Conservation (phyloP, 2,797 vertebrate genomes). For the Coranthus polyacanthus region DNA sequence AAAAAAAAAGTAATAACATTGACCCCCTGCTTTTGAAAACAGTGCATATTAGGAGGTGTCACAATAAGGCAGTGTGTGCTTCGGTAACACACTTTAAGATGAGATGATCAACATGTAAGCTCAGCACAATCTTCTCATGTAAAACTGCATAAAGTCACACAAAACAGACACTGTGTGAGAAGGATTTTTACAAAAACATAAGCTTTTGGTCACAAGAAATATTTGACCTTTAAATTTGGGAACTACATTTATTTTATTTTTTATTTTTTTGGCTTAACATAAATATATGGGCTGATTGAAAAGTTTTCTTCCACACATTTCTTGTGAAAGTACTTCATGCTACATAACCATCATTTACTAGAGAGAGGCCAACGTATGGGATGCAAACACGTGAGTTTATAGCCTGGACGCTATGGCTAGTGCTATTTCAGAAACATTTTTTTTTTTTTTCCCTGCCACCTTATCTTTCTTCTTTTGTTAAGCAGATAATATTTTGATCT, state of each 20-base stretch:
- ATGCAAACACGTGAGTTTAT: constrained; percentile 12
- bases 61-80: constrained; percentile 63
- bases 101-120: constrained; percentile 70
- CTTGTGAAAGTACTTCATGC: constrained; percentile 21
- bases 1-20: constrained; percentile 49
- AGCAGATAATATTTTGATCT: constrained; percentile 5
- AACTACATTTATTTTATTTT: too few species aligned
- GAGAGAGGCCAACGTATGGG: constrained; percentile 19
- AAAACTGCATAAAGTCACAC: constrained; percentile 29
- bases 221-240: neutral
- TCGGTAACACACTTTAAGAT: constrained; percentile 57
- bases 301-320: too few species aligned
- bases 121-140: too few species aligned
- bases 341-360: constrained; percentile 4
- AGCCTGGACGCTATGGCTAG: constrained; percentile 2
- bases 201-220: constrained; percentile 11
- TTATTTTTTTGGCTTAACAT: constrained; percentile 23
- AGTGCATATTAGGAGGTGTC: constrained; percentile 72
- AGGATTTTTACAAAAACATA: constrained; percentile 1
- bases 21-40: constrained; percentile 61
- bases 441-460: neutral
- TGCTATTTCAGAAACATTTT: too few species aligned
- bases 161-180: constrained; percentile 34
- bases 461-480: neutral
- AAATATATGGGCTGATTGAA: neutral